Evolutionary conservation across 2,888 invertebrate genomes (phyloP).

Genomic region (Drosophila putrida): DNA sequence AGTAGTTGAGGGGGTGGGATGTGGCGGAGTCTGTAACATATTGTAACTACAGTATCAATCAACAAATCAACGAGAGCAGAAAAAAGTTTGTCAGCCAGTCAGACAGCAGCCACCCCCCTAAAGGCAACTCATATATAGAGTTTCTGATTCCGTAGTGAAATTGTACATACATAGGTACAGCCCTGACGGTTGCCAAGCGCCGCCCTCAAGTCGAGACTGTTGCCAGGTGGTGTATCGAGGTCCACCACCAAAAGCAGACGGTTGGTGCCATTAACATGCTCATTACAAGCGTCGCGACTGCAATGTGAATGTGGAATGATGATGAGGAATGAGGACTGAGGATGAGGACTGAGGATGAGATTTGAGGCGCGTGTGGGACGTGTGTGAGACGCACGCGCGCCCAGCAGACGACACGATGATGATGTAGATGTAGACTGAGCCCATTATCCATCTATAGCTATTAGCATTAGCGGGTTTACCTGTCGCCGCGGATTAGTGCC

Average conservation of each 20-base stretch:
- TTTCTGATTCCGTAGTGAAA: conserved; percentile 19
- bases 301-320: conserved; percentile 10
- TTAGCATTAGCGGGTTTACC: conserved; percentile 71
- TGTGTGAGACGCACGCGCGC: conserved; percentile 51
- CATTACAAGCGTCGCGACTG: conserved; percentile 68
- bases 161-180: conserved; percentile 28
- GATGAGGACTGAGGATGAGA: background rate
- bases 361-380: conserved; percentile 44
- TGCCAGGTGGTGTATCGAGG: conserved; percentile 46
- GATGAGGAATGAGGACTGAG: conserved; percentile 3
- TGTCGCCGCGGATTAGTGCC: conserved; percentile 69
- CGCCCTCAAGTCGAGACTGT: conserved; percentile 51
- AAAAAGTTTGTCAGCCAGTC: conserved; percentile 53
- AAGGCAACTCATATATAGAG: background rate
- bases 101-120: conserved; percentile 70
- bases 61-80: conserved; percentile 62
- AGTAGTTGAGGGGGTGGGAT: background rate
- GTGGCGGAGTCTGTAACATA: conserved; percentile 51
- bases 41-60: conserved; percentile 58
- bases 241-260: conserved; percentile 27
- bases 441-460: conserved; percentile 55
- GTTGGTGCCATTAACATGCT: conserved; percentile 66
- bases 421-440: conserved; percentile 9
- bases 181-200: conserved; percentile 58
- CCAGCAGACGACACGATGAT: conserved; percentile 30